Percentiles rank a stretch among this genome's conserved stretches.
These are phyloP conservation scores for Bugula neritina DNA, from an alignment of 2,888 invertebrate genomes.

Conservation along the genomic window DNA sequence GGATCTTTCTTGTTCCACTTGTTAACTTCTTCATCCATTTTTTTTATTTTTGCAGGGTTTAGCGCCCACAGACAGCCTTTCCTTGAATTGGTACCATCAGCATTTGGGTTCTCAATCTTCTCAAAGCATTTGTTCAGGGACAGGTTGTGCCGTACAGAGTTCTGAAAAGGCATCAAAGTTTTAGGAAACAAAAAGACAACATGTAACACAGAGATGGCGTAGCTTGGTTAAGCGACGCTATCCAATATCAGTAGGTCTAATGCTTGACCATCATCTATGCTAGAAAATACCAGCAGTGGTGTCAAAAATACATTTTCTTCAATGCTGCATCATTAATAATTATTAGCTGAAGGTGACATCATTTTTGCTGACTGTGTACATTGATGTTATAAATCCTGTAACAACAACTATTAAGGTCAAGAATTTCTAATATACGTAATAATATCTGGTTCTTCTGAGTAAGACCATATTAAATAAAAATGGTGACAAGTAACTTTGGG, in stretches of 20 bases:
- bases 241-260: too few species aligned
- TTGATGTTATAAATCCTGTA: too few species aligned
- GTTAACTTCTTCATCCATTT: constrained; percentile 96
- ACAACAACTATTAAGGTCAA: too few species aligned
- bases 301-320: neutral
- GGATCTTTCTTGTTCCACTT: constrained; percentile 97
- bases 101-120: constrained; percentile 82
- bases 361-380: too few species aligned
- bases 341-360: too few species aligned
- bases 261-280: neutral
- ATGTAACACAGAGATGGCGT: neutral
- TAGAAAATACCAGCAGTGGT: neutral
- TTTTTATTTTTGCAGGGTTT: constrained; percentile 86
- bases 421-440: too few species aligned
- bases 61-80: constrained; percentile 83
- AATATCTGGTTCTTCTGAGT: too few species aligned
- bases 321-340: too few species aligned
- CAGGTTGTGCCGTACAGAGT: constrained; percentile 93
- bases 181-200: neutral
- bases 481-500: too few species aligned
- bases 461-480: too few species aligned
- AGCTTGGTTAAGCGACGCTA: neutral
- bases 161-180: constrained; percentile 53
- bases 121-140: constrained; percentile 97
- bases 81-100: constrained; percentile 52